phyloP scores from a whole-genome alignment of 64 coral and sea anemone genomes.

The Hydrozoanthus tunicans region DNA sequence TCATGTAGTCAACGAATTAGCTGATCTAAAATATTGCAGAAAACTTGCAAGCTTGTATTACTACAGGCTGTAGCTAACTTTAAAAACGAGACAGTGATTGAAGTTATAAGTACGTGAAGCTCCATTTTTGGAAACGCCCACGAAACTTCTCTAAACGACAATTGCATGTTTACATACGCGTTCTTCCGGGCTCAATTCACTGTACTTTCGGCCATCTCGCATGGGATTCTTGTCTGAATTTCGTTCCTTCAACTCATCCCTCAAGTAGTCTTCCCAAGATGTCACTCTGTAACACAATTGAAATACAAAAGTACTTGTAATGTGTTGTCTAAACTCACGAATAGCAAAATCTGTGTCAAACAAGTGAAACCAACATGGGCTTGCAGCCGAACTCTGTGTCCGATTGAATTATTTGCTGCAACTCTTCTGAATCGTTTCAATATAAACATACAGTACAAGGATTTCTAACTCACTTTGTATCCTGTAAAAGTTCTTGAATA shows the following conservation, averaged over 20 bases:
- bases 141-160: conserved; percentile 49
- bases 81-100: not conserved
- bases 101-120: not conserved
- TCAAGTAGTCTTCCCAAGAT: conserved; percentile 76
- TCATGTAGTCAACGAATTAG: not conserved
- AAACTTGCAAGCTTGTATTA: not conserved
- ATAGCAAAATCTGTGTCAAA: not conserved
- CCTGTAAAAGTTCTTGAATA: conserved; percentile 68
- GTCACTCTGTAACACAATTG: conserved; percentile 42
- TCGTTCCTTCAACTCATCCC: conserved; percentile 69
- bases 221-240: conserved; percentile 60
- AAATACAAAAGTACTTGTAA: conserved; percentile 36
- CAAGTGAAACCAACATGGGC: conserved; percentile 50
- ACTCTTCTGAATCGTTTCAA: conserved; percentile 63
- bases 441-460: conserved; percentile 40
- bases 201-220: conserved; percentile 68
- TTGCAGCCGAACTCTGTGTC: conserved; percentile 52
- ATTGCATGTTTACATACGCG: conserved; percentile 74
- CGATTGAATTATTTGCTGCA: conserved; percentile 52
- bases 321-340: not conserved
- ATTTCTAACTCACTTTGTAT: conserved; percentile 75
- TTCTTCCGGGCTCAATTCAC: conserved; percentile 66
- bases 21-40: not conserved
- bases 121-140: conserved; percentile 59
- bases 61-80: not conserved